Conservation (phyloP, 2,888 invertebrate genomes). For the Rhamnusium bicolor region DNA sequence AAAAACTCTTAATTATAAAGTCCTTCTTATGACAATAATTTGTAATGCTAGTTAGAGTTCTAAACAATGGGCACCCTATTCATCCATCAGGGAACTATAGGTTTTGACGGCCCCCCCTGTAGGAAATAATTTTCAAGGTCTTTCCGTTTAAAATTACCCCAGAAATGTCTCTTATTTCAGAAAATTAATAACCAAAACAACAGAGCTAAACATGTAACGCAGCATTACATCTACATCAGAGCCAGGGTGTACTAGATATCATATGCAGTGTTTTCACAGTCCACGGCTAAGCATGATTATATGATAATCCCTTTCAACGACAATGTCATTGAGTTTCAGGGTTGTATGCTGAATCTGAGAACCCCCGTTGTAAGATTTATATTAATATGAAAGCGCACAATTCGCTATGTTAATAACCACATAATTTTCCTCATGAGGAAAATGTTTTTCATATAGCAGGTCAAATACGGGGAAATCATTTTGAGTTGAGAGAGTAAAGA, state of each 20-base stretch:
- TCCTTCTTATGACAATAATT: not conserved
- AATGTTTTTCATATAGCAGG: not conserved
- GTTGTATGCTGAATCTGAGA: not conserved
- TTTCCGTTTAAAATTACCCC: not conserved
- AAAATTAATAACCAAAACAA: conserved; percentile 5
- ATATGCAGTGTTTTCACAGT: conserved; percentile 25
- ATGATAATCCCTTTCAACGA: not conserved
- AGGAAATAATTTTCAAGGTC: not conserved
- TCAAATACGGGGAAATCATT: too few relatives aligned
- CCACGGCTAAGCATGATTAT: conserved; percentile 12
- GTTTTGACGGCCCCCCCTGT: not conserved
- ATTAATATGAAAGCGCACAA: not conserved
- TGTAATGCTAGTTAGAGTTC: not conserved
- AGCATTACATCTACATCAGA: conserved; percentile 2
- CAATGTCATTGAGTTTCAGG: conserved; percentile 10
- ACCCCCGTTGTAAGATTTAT: not conserved
- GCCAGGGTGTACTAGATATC: conserved; percentile 16
- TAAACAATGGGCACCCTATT: not conserved
- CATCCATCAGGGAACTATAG: not conserved
- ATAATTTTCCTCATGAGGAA: not conserved
- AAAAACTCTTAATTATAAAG: not conserved
- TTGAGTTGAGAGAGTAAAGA: too few relatives aligned
- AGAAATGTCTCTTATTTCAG: not conserved
- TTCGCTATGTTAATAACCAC: not conserved
- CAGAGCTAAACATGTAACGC: not conserved